Evolutionary conservation across 2,797 vertebrate species (phyloP).

Genomic region (Myotis daubentonii): DNA sequence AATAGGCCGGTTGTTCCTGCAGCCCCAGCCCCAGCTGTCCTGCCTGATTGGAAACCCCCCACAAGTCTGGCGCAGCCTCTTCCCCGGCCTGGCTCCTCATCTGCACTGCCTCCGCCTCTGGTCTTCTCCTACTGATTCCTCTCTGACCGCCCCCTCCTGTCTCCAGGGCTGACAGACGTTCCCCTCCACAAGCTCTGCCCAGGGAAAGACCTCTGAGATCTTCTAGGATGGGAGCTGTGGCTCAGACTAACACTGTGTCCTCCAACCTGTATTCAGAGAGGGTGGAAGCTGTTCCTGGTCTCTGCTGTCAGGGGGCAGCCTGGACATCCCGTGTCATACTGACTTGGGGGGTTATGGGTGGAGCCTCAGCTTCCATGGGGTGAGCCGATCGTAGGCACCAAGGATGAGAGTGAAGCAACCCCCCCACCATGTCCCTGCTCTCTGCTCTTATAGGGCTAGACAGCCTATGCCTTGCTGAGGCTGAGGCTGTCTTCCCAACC

Average conservation of each 20-base stretch:
- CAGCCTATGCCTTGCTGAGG: not conserved
- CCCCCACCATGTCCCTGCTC: not conserved
- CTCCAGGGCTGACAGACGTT: not conserved
- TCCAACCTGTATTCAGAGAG: not conserved
- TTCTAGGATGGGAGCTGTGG: not conserved
- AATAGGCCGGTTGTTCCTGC: not conserved
- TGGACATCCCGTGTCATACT: not conserved
- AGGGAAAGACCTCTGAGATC: not conserved
- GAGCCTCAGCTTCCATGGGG: not conserved
- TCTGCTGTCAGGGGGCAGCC: not conserved
- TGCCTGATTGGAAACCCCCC: not conserved
- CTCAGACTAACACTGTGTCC: not conserved
- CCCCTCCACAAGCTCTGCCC: not conserved
- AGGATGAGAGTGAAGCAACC: not conserved
- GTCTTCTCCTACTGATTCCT: not conserved
- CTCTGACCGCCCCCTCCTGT: not conserved
- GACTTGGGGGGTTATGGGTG: not conserved
- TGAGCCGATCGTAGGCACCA: not conserved
- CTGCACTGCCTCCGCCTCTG: not conserved
- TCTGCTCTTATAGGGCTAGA: not conserved
- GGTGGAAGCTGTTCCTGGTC: not conserved
- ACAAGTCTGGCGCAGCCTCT: not conserved
- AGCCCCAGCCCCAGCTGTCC: not conserved
- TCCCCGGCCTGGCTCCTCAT: not conserved
- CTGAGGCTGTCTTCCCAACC: slow-evolving; percentile 73